Conservation (phyloP, 1,140 invertebrate genomes). For the Aleiodes sp. region DNA sequence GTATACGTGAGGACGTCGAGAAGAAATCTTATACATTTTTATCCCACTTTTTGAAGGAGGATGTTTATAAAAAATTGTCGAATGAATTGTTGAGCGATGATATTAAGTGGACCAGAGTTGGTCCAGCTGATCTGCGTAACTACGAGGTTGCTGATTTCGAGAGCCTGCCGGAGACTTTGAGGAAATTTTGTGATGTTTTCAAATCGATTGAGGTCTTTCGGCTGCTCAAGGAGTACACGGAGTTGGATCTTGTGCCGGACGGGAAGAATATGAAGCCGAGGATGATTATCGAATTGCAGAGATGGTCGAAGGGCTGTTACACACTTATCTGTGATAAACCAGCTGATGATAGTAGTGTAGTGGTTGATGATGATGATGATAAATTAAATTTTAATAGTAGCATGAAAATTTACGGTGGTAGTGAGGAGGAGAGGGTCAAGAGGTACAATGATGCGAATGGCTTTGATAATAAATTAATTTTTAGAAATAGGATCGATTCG, state of each 20-base stretch:
- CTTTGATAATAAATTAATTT: too few species aligned
- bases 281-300: conserved; percentile 72
- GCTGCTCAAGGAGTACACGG: conserved; percentile 73
- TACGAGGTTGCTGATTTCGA: conserved; percentile 68
- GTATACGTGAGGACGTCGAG: conserved; percentile 70
- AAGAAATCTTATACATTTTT: conserved; percentile 69
- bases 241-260: conserved; percentile 67
- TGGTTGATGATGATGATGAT: conserved; percentile 1
- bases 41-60: conserved; percentile 65
- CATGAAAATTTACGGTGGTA: not conserved
- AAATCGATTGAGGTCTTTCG: conserved; percentile 67
- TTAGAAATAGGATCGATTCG: not conserved
- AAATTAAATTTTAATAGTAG: not conserved
- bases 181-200: conserved; percentile 65
- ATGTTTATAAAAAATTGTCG: conserved; percentile 62
- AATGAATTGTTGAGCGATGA: conserved; percentile 61
- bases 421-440: not conserved
- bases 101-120: conserved; percentile 69
- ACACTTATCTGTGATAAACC: conserved; percentile 62
- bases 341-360: conserved; percentile 17
- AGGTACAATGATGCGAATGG: too few species aligned
- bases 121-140: conserved; percentile 71
- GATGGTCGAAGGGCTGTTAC: conserved; percentile 74
- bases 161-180: conserved; percentile 59
- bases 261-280: conserved; percentile 50